Evolutionary conservation across 1,140 invertebrate species (phyloP).

Genomic region (Drosophila littoralis): DNA sequence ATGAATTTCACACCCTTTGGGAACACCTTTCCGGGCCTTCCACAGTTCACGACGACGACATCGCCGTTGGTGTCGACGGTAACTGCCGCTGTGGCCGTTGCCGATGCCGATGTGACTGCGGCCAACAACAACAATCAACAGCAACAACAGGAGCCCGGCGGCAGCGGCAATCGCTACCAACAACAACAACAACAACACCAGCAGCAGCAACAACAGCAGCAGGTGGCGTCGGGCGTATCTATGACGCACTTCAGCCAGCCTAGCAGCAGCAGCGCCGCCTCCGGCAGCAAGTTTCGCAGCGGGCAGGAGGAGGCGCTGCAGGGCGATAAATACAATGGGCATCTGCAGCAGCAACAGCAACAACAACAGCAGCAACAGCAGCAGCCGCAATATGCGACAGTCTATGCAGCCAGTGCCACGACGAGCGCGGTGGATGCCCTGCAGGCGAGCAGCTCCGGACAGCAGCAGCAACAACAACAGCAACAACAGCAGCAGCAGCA

Average conservation of each 20-base stretch:
- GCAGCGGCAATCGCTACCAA: conserved; percentile 67
- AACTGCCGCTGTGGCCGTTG: conserved; percentile 61
- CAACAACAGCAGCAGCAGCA: conserved; percentile 53
- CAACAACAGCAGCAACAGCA: conserved; percentile 48
- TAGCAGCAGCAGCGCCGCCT: conserved; percentile 38
- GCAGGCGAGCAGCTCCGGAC: conserved; percentile 54
- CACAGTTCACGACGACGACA: conserved; percentile 87
- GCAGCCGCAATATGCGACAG: conserved; percentile 71
- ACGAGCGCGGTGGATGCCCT: conserved; percentile 53
- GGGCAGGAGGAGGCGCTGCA: conserved; percentile 61
- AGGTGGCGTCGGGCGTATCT: conserved; percentile 50
- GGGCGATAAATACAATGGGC: conserved; percentile 80
- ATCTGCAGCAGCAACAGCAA: conserved; percentile 67
- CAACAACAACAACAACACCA: conserved; percentile 68
- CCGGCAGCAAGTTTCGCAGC: conserved; percentile 56
- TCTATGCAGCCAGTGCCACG: conserved; percentile 63
- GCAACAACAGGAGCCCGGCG: conserved; percentile 60
- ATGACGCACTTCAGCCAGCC: conserved; percentile 79
- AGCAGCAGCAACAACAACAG: conserved; percentile 55
- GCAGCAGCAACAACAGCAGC: conserved; percentile 56
- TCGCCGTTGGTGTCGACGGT: conserved; percentile 78
- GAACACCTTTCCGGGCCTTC: conserved; percentile 87
- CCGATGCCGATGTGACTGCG: conserved; percentile 60
- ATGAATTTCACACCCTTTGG: conserved; percentile 91
- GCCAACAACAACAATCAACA: conserved; percentile 63